These are phyloP conservation scores for Punctoribates punctum DNA, from an alignment of 2,888 invertebrate genomes.

Conservation along the genomic window DNA sequence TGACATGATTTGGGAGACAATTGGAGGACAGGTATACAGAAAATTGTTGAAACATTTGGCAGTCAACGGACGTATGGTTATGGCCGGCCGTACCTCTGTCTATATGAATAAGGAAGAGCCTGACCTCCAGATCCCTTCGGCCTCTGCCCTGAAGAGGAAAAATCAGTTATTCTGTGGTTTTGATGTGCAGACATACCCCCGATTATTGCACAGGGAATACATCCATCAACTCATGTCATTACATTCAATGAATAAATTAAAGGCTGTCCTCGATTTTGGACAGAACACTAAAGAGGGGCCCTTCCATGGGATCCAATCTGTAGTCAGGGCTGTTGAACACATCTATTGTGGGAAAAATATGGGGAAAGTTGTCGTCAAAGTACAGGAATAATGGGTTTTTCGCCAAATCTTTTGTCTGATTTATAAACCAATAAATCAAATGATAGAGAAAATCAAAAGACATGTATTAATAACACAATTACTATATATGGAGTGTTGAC, in stretches of 20 bases:
- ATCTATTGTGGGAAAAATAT: conserved; percentile 24
- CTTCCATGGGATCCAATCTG: conserved; percentile 45
- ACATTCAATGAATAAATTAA: conserved; percentile 34
- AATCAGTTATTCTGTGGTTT: too few species aligned
- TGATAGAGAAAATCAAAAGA: too few species aligned
- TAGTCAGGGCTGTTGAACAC: conserved; percentile 44
- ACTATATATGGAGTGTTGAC: too few species aligned
- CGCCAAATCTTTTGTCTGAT: too few species aligned
- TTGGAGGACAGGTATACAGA: conserved; percentile 45
- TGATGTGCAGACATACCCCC: too few species aligned
- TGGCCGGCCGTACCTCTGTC: conserved; percentile 53
- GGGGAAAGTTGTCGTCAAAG: conserved; percentile 37
- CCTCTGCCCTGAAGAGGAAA: conserved; percentile 1
- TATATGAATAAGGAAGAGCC: conserved; percentile 47
- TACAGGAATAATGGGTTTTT: too few species aligned
- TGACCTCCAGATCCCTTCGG: conserved; percentile 24
- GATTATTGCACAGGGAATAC: too few species aligned
- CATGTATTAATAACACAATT: conserved; percentile 3
- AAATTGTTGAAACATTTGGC: conserved; percentile 49
- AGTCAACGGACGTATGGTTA: conserved; percentile 51
- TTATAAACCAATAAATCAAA: too few species aligned
- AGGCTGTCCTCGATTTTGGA: conserved; percentile 42
- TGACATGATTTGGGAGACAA: conserved; percentile 48
- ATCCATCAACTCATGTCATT: neutral
- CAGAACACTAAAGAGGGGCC: conserved; percentile 39